Evolutionary conservation across 2,113 vertebrate species (phyloP).

Genomic region (Cercocebus atys): DNA sequence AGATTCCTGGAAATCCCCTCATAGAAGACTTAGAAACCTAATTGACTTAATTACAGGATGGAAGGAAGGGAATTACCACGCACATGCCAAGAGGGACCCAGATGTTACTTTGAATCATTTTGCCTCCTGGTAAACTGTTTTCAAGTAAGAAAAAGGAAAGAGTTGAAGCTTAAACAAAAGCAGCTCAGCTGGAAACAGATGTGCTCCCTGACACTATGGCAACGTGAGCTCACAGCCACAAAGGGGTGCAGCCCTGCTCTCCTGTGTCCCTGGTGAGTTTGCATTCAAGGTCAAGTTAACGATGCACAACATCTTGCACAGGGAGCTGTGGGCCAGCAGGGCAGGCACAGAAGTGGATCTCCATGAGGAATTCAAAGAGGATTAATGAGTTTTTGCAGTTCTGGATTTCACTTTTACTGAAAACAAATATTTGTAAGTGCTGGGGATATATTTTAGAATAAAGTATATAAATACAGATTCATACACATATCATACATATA

Average conservation of each 20-base stretch:
- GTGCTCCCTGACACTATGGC: background rate
- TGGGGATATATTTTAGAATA: background rate
- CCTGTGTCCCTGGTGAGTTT: rapidly evolving
- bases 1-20: conserved; percentile 8
- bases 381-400: background rate
- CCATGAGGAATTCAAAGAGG: background rate
- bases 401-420: background rate
- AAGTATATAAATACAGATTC: rapidly evolving
- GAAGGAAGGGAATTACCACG: background rate
- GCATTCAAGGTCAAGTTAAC: background rate
- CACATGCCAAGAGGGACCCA: background rate
- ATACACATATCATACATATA: background rate
- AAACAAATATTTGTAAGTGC: background rate
- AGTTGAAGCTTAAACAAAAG: background rate
- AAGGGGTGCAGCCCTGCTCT: rapidly evolving
- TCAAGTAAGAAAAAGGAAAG: background rate
- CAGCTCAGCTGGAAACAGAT: background rate
- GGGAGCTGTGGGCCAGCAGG: rapidly evolving
- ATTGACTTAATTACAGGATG: conserved; percentile 54
- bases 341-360: background rate
- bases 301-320: rapidly evolving
- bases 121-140: conserved; percentile 40
- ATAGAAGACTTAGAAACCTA: background rate
- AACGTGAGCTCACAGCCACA: rapidly evolving
- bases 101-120: conserved; percentile 48